These are phyloP conservation scores for Epistrophe eligans DNA, from an alignment of 2,888 invertebrate species.

Conservation along the genomic window DNA sequence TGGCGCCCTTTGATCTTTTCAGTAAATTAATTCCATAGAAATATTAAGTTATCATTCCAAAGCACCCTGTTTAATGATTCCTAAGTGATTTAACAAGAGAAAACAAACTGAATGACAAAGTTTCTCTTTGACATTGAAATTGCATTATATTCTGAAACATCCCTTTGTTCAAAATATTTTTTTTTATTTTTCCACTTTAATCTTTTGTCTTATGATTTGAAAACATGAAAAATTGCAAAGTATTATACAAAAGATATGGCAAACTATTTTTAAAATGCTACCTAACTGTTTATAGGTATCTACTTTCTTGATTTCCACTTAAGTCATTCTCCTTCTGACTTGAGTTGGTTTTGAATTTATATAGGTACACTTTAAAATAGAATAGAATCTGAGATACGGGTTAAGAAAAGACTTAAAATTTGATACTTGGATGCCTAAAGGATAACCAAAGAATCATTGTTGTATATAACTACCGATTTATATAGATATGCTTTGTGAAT, in stretches of 20 bases:
- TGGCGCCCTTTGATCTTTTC: too few relatives aligned
- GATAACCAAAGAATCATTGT: not conserved
- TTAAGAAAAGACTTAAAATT: not conserved
- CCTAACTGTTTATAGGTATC: not conserved
- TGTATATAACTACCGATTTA: not conserved
- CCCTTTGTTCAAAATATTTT: not conserved
- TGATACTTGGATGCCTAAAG: not conserved
- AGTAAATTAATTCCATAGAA: too few relatives aligned
- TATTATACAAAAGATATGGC: not conserved
- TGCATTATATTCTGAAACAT: not conserved
- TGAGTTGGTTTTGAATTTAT: not conserved
- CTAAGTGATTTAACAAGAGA: not conserved
- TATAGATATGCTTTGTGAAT: not conserved
- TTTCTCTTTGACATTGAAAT: not conserved
- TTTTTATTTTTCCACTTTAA: not conserved
- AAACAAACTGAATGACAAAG: conserved; percentile 4
- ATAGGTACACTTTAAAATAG: not conserved
- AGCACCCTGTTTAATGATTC: not conserved
- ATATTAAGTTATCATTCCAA: too few relatives aligned
- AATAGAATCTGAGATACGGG: not conserved
- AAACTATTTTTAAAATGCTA: not conserved
- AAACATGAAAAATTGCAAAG: conserved; percentile 1
- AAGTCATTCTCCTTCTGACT: not conserved
- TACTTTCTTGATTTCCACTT: not conserved
- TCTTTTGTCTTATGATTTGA: not conserved